Evolutionary conservation across 2,113 vertebrate genomes (phyloP).

Genomic region (Neodontobutis hainanensis): DNA sequence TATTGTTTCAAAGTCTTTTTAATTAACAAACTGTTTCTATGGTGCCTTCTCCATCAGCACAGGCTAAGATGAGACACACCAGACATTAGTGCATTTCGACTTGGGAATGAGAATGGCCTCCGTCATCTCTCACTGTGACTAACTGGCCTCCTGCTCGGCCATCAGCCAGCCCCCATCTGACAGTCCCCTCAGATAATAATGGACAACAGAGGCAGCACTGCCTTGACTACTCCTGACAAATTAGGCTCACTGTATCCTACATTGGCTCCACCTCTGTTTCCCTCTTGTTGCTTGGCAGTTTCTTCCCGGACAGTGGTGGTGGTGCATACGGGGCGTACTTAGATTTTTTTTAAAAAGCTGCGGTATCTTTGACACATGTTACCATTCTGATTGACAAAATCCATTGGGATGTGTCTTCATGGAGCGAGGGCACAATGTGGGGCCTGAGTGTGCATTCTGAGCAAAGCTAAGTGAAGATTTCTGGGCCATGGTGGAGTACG

Average conservation of each 20-base stretch:
- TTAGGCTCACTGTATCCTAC: conserved; percentile 45
- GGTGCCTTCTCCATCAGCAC: no score
- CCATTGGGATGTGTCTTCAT: conserved; percentile 53
- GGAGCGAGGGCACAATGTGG: conserved; percentile 60
- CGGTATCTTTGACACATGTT: conserved; percentile 60
- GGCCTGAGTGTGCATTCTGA: conserved; percentile 58
- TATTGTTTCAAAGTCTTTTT: no score
- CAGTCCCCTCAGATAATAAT: conserved; percentile 70
- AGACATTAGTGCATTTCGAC: no score
- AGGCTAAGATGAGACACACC: no score
- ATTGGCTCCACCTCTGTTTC: conserved; percentile 53
- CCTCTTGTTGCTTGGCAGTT: conserved; percentile 62
- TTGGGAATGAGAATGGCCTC: no score
- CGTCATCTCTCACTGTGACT: conserved; percentile 61
- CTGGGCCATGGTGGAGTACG: conserved; percentile 57
- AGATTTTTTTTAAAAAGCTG: conserved; percentile 11
- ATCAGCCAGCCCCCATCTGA: conserved; percentile 57
- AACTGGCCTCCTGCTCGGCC: conserved; percentile 60
- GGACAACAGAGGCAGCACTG: conserved; percentile 62
- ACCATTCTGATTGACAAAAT: conserved; percentile 63
- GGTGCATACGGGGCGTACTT: conserved; percentile 27
- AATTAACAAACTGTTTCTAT: no score
- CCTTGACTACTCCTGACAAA: conserved; percentile 72
- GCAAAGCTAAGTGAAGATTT: conserved; percentile 64
- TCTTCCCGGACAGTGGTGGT: conserved; percentile 32